phyloP scores from a whole-genome alignment of 2,888 invertebrate species.

The Tetheella fluctuosa region DNA sequence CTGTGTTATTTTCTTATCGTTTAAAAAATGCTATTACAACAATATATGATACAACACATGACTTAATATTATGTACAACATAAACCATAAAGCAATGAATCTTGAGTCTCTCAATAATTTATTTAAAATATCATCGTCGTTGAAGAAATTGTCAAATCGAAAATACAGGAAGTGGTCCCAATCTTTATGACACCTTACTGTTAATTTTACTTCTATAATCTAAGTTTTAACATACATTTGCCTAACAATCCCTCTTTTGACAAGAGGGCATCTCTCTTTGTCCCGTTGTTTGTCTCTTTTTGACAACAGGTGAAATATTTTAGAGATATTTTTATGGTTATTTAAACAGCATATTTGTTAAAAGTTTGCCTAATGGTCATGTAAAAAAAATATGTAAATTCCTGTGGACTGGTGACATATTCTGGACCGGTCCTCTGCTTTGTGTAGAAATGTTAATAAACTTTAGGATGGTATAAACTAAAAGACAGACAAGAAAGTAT shows the following conservation, averaged over 20 bases:
- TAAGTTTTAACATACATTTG: background rate
- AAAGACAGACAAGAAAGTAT: too few species aligned
- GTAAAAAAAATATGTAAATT: background rate
- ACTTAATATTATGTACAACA: background rate
- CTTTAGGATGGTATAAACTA: too few species aligned
- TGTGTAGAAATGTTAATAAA: background rate
- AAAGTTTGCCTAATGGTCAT: background rate
- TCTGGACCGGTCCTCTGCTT: background rate
- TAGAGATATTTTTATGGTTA: background rate
- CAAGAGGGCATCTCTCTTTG: background rate
- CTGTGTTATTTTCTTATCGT: too few species aligned
- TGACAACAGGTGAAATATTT: background rate
- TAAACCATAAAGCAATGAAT: background rate
- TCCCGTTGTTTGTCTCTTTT: background rate
- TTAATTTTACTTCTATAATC: slow-evolving; percentile 1
- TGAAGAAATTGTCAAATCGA: slow-evolving; percentile 1
- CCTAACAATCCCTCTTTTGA: background rate
- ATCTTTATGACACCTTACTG: background rate
- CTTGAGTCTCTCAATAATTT: background rate
- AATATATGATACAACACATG: too few species aligned
- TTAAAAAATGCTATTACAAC: too few species aligned
- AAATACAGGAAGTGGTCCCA: slow-evolving; percentile 4
- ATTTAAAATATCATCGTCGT: background rate
- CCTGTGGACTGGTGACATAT: background rate
- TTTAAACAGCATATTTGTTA: background rate